A percentile compares a stretch with the other conserved stretches of the same genome.
Evolutionary conservation across 23 tunicate genomes (phyloP).

Genomic region (Trididemnum clinides): DNA sequence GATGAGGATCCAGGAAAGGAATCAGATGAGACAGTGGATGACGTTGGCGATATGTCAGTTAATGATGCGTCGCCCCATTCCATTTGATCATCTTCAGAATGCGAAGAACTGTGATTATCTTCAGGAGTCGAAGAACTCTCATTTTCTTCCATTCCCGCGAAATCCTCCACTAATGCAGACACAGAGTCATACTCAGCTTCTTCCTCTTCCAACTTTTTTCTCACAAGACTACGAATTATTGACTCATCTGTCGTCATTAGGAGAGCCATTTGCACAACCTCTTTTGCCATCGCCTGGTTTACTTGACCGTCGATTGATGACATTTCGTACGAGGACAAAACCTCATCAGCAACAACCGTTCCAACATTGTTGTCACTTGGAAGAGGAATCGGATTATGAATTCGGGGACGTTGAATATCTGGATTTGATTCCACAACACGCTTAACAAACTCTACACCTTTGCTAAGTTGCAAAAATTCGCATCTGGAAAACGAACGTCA

Average conservation of each 20-base stretch:
- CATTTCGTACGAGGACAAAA: neutral
- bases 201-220: neutral
- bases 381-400: neutral
- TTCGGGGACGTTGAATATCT: constrained; percentile 17
- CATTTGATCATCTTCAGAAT: too few relatives aligned
- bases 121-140: too few relatives aligned
- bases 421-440: neutral
- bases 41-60: neutral
- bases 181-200: neutral
- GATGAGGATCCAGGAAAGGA: neutral
- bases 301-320: neutral
- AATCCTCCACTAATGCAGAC: constrained; percentile 14
- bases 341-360: neutral
- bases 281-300: neutral
- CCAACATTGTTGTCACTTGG: neutral
- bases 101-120: too few relatives aligned
- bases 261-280: neutral
- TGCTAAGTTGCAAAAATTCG: constrained; percentile 19
- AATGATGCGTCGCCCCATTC: too few relatives aligned
- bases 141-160: too few relatives aligned
- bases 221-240: neutral
- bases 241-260: neutral
- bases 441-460: constrained; percentile 23
- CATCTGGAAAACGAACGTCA: constrained; percentile 6
- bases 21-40: neutral